Evolutionary conservation across 2,888 invertebrate genomes (phyloP).

Genomic region (Imbricaverruca yamaguchii): DNA sequence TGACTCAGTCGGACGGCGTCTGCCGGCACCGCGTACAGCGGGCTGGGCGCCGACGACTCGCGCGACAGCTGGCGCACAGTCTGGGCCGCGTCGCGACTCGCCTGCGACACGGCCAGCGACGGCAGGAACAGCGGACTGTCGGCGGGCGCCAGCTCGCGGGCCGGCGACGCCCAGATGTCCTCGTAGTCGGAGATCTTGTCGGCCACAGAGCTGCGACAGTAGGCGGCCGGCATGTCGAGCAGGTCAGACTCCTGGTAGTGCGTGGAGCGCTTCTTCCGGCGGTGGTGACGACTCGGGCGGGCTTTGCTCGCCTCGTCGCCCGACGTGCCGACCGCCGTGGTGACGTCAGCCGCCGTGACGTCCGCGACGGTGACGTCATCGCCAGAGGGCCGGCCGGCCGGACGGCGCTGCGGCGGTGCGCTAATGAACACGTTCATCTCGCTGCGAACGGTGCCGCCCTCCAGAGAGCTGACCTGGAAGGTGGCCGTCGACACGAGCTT

Average conservation of each 20-base stretch:
- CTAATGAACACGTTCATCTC: constrained; percentile 14
- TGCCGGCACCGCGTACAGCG: constrained; percentile 83
- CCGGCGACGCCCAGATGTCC: constrained; percentile 73
- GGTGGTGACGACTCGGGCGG: constrained; percentile 26
- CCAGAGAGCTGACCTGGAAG: constrained; percentile 1
- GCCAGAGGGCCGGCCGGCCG: not conserved
- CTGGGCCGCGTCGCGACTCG: constrained; percentile 33
- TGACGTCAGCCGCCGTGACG: not conserved
- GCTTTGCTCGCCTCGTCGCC: constrained; percentile 15
- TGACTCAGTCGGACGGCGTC: constrained; percentile 54
- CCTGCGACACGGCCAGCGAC: constrained; percentile 1
- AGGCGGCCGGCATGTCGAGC: constrained; percentile 69
- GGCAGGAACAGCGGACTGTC: not conserved
- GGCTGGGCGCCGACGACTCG: constrained; percentile 50
- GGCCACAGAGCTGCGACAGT: constrained; percentile 68
- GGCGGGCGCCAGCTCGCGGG: constrained; percentile 31
- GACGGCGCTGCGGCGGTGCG: not conserved
- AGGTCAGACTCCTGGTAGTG: constrained; percentile 67
- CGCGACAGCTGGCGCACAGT: constrained; percentile 35
- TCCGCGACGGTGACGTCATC: not conserved
- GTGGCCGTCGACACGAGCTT: not conserved
- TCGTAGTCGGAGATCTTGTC: constrained; percentile 93
- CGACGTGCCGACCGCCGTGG: not conserved
- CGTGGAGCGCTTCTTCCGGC: constrained; percentile 29
- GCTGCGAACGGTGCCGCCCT: not conserved